phyloP scores from a whole-genome alignment of 2,888 invertebrate genomes.

The Anorthoa munda region DNA sequence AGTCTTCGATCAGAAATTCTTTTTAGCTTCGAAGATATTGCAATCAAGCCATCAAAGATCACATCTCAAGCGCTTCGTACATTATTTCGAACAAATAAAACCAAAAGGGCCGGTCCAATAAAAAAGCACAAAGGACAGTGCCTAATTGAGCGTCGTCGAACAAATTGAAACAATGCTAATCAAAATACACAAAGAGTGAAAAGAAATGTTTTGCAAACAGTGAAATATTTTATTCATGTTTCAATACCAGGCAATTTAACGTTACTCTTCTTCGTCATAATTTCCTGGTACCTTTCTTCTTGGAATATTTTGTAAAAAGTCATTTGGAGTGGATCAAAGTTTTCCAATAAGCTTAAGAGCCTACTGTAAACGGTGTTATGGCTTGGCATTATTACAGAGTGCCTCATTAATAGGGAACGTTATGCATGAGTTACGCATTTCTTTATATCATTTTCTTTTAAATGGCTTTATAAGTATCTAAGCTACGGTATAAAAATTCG shows the following conservation, averaged over 20 bases:
- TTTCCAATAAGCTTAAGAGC: too few species aligned
- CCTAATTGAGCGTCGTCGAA: conserved; percentile 41
- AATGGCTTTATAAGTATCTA: conserved; percentile 50
- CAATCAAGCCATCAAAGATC: conserved; percentile 28
- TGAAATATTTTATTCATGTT: conserved; percentile 42
- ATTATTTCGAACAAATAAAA: conserved; percentile 32
- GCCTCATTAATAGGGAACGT: conserved; percentile 52
- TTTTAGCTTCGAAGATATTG: not conserved
- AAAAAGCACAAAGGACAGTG: conserved; percentile 38
- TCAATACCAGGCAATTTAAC: conserved; percentile 27
- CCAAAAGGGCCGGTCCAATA: conserved; percentile 30
- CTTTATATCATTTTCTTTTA: conserved; percentile 52
- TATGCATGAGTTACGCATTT: conserved; percentile 51
- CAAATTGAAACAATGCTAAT: conserved; percentile 45
- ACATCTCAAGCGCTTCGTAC: conserved; percentile 27
- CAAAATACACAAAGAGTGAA: conserved; percentile 27
- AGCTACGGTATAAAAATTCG: conserved; percentile 1
- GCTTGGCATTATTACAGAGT: conserved; percentile 46
- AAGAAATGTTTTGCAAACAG: conserved; percentile 29
- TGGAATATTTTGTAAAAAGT: conserved; percentile 53
- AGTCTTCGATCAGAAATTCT: conserved; percentile 18
- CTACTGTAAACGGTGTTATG: conserved; percentile 52
- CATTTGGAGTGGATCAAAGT: conserved; percentile 62
- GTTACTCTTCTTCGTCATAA: conserved; percentile 48
- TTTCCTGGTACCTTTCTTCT: conserved; percentile 45